Evolutionary conservation across 1,140 invertebrate species (phyloP).

Genomic region (Aradophagus sp.): DNA sequence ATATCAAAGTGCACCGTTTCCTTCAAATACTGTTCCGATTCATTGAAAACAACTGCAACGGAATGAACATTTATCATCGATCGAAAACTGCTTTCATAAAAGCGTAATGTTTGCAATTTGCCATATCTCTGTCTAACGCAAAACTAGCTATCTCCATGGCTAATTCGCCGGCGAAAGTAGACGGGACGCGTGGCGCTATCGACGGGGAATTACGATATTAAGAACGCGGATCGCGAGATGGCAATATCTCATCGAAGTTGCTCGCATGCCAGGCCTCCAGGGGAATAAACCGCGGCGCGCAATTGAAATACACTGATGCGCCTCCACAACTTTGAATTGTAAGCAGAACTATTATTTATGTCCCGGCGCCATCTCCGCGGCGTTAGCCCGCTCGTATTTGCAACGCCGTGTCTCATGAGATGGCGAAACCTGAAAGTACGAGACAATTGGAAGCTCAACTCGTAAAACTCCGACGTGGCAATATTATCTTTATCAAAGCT

Average conservation of each 20-base stretch:
- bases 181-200: too few relatives aligned
- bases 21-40: too few relatives aligned
- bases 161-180: too few relatives aligned
- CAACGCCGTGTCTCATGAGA: conserved; percentile 53
- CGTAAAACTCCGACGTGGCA: conserved; percentile 46
- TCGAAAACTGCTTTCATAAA: too few relatives aligned
- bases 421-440: conserved; percentile 52
- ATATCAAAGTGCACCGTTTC: too few relatives aligned
- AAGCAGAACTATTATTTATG: conserved; percentile 59
- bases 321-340: conserved; percentile 52
- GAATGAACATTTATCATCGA: too few relatives aligned
- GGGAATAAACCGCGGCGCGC: conserved; percentile 45
- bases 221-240: conserved; percentile 25
- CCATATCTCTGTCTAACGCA: too few relatives aligned
- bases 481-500: conserved; percentile 55
- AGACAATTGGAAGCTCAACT: conserved; percentile 56
- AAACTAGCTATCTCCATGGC: too few relatives aligned
- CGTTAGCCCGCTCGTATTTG: conserved; percentile 36
- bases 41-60: too few relatives aligned
- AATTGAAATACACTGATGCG: conserved; percentile 59
- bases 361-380: conserved; percentile 35
- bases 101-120: too few relatives aligned
- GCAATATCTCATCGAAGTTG: conserved; percentile 46
- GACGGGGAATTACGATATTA: conserved; percentile 27
- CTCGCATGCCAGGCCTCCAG: conserved; percentile 19